Evolutionary conservation across 2,888 invertebrate genomes (phyloP), one percentile per base, ranked within the genome.

Genomic region (Aethes cnicana): DNA sequence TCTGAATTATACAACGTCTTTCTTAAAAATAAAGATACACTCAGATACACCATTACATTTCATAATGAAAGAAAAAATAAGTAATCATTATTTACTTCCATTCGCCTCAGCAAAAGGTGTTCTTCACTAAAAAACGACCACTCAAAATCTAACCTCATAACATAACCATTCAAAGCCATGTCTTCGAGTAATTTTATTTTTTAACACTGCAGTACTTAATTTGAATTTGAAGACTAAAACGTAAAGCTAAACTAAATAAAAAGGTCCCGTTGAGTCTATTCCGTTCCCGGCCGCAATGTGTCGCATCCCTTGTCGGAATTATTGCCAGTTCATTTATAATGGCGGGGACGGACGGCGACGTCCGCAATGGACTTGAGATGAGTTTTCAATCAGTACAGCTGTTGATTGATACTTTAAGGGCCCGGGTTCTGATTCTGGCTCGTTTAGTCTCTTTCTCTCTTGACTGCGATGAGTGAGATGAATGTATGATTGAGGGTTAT

Each of bases 281-380:
- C 50, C 43, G 18, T 23, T 23, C 17, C 8, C 18, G 36, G 37
- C 25, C 26, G 12, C 14, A 2, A 25, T 23, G 44, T 39, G 37
- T 39, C 37, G 37, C 37, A 23, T 39, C 44, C 39, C 37, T 18
- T 17, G 30, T 20, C 20, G 39, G 37, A 50, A 44, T 30, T 42
- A 28, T 28, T 23, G 30, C 50, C 42, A 16, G 49, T 44, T 46
- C 52, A 52, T 52, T 52, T 46, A 52, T 52, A 52, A 52, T 36
- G 43, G 28, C 26, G 21, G 23, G 14, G 43, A 43, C 25, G 30
- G 50, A 50, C 36, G 50, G 36, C 35, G 48, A 41, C 43, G 18
- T 44, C 30, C 50, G 23, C 36, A 37, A 44, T 43, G 7, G 41
- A 42, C 48, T 48, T 20, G 35, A 26, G 46, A 47, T 28, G 33